Percentiles rank a stretch among this genome's conserved stretches.
Conservation (phyloP, 2,888 invertebrate genomes). For the Acanthosoma haemorrhoidale region DNA sequence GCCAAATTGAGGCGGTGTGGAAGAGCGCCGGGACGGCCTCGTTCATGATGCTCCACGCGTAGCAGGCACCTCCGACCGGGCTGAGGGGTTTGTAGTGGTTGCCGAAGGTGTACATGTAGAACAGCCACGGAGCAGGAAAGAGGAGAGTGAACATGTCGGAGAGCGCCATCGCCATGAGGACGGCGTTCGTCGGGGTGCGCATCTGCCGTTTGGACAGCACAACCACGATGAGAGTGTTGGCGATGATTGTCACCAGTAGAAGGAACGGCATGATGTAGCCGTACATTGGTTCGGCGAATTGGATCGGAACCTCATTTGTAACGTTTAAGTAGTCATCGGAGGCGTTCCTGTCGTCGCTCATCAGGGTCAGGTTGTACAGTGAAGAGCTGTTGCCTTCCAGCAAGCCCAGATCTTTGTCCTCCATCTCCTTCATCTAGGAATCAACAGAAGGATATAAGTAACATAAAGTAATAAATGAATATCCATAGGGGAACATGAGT, state of each 20-base stretch:
- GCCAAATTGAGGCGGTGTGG: constrained; percentile 91
- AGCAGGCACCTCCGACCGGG: constrained; percentile 68
- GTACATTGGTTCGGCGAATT: constrained; percentile 62
- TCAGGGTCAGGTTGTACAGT: not conserved
- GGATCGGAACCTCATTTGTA: constrained; percentile 60
- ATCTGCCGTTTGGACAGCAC: constrained; percentile 86
- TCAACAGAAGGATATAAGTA: too few species aligned
- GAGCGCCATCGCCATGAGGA: constrained; percentile 91
- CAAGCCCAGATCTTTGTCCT: not conserved
- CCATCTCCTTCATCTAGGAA: constrained; percentile 19
- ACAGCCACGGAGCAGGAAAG: constrained; percentile 83
- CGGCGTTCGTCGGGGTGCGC: constrained; percentile 87
- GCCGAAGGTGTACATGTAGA: constrained; percentile 87
- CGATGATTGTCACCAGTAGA: constrained; percentile 78
- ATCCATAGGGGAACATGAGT: too few species aligned
- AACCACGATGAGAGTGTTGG: constrained; percentile 84
- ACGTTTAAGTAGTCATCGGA: constrained; percentile 53
- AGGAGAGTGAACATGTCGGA: constrained; percentile 90
- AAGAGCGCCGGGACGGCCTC: constrained; percentile 83
- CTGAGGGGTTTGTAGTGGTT: constrained; percentile 76
- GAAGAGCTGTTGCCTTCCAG: not conserved
- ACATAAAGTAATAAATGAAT: too few species aligned
- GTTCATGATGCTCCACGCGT: constrained; percentile 72
- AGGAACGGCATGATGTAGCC: constrained; percentile 74
- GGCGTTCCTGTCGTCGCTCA: not conserved